Conservation (phyloP, 2,797 vertebrate genomes). For the Peromyscus aztecus region DNA sequence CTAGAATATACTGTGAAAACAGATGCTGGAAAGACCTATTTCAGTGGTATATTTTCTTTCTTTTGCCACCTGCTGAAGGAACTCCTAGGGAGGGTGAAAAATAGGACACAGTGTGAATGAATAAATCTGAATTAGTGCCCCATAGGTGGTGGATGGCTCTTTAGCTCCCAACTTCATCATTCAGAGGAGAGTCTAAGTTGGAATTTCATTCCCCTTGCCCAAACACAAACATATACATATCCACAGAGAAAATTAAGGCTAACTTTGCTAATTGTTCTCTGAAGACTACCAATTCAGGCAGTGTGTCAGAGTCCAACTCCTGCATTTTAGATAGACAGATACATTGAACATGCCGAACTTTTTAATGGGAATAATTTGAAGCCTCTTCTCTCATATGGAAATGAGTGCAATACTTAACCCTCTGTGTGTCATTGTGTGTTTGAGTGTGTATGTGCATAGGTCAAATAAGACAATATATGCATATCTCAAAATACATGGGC, state of each 20-base stretch:
- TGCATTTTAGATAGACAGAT: background rate
- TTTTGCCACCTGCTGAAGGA: background rate
- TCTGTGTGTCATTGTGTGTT: background rate
- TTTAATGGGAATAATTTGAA: background rate
- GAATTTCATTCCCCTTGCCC: background rate
- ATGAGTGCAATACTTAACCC: background rate
- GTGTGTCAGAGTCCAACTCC: background rate
- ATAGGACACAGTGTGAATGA: background rate
- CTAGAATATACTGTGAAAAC: slow-evolving; percentile 44
- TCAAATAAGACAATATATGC: background rate
- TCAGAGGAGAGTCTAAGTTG: slow-evolving; percentile 53
- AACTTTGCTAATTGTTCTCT: slow-evolving; percentile 37
- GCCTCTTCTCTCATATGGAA: background rate
- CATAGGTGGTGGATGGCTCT: slow-evolving; percentile 56
- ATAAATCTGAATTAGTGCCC: slow-evolving; percentile 74
- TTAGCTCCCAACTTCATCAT: slow-evolving; percentile 66
- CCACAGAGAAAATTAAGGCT: slow-evolving; percentile 40
- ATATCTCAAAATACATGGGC: background rate
- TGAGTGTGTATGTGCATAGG: background rate
- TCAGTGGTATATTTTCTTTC: slow-evolving; percentile 27
- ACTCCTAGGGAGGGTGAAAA: background rate
- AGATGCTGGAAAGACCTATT: background rate
- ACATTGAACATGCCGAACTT: background rate
- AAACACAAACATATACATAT: background rate
- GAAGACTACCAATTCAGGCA: slow-evolving; percentile 35